These are phyloP conservation scores for Eurosta solidaginis DNA, from an alignment of 1,140 invertebrate species.

Conservation along the genomic window DNA sequence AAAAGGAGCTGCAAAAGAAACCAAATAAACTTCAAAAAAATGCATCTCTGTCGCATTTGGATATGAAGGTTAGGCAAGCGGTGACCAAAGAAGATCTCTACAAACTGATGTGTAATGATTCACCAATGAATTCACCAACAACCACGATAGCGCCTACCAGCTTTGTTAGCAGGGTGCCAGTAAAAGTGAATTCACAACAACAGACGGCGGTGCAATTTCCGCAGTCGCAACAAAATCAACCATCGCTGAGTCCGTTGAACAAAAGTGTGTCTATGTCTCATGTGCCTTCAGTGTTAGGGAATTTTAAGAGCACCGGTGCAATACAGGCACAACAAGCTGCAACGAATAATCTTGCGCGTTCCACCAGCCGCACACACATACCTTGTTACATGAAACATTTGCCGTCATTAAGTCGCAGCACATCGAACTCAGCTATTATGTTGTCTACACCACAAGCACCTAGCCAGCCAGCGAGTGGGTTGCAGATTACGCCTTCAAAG, in stretches of 20 bases:
- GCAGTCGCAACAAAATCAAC: not conserved
- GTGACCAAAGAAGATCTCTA: slow-evolving; percentile 59
- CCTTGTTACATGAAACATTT: slow-evolving; percentile 57
- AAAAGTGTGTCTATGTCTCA: slow-evolving; percentile 56
- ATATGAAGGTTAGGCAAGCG: slow-evolving; percentile 52
- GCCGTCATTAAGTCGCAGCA: slow-evolving; percentile 52
- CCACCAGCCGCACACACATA: slow-evolving; percentile 53
- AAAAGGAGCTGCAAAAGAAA: slow-evolving; percentile 53
- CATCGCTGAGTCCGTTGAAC: slow-evolving; percentile 30
- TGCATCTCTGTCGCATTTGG: slow-evolving; percentile 54
- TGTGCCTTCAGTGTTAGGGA: slow-evolving; percentile 38
- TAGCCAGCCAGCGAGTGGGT: slow-evolving; percentile 29
- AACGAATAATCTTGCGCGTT: slow-evolving; percentile 40
- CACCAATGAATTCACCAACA: slow-evolving; percentile 34
- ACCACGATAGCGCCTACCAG: not conserved
- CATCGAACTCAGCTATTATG: slow-evolving; percentile 54
- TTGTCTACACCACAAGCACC: slow-evolving; percentile 33
- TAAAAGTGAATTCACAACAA: slow-evolving; percentile 40
- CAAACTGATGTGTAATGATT: slow-evolving; percentile 57
- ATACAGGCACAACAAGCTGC: not conserved
- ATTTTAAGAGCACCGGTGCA: not conserved
- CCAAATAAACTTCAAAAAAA: slow-evolving; percentile 55
- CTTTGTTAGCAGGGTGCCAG: slow-evolving; percentile 48
- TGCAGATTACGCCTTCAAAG: slow-evolving; percentile 13
- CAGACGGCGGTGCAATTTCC: not conserved